phyloP scores from a whole-genome alignment of 2,797 vertebrate genomes.

The Pygocentrus nattereri region DNA sequence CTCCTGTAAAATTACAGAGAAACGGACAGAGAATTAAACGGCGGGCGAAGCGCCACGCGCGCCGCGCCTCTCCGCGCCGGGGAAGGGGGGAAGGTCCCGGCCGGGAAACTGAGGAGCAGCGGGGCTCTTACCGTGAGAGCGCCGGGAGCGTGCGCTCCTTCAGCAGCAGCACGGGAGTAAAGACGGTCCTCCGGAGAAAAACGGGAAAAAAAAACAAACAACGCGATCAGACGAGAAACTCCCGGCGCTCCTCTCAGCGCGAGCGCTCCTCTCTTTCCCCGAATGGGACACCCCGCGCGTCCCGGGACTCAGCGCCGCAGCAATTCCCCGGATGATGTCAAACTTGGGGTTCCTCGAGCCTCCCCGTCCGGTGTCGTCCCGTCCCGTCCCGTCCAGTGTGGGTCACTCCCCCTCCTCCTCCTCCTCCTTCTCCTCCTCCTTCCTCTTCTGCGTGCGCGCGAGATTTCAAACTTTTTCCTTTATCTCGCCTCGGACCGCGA shows the following conservation, averaged over 20 bases:
- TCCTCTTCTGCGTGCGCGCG: not conserved
- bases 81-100: no score
- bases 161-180: slow-evolving; percentile 1
- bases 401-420: not conserved
- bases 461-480: not conserved
- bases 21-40: no score
- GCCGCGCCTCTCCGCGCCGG: no score
- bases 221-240: no score
- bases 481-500: not conserved
- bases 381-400: slow-evolving; percentile 49
- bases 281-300: slow-evolving; percentile 7
- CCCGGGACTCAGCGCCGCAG: slow-evolving; percentile 36
- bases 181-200: slow-evolving; percentile 47
- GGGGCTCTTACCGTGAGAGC: no score
- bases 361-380: slow-evolving; percentile 47
- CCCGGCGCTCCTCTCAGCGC: not conserved
- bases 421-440: not conserved
- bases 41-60: no score
- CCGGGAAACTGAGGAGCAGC: no score
- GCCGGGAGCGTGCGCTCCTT: no score
- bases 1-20: no score
- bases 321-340: slow-evolving; percentile 66
- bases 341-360: slow-evolving; percentile 70
- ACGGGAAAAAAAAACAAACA: not conserved
- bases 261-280: not conserved